Conservation (phyloP, 2,113 vertebrate species). For the Ctenomys sociabilis region DNA sequence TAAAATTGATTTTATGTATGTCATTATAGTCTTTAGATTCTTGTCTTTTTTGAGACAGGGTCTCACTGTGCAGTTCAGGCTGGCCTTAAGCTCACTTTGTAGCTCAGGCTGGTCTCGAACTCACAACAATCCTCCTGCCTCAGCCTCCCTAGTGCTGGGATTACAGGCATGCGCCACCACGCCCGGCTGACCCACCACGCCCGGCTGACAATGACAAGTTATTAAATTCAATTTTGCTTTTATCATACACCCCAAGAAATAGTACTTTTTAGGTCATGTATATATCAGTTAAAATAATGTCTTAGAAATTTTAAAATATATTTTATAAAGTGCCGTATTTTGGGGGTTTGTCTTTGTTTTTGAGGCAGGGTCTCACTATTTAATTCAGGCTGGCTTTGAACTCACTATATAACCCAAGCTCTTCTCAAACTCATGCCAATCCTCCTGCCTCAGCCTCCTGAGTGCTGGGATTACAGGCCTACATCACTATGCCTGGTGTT, state of each 20-base stretch:
- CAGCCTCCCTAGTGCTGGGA: too few relatives aligned
- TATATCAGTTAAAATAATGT: slow-evolving; percentile 41
- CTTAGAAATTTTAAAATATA: slow-evolving; percentile 18
- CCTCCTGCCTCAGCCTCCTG: neutral
- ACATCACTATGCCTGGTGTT: neutral
- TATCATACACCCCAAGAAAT: neutral
- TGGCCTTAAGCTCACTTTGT: too few relatives aligned
- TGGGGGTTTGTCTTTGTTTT: neutral
- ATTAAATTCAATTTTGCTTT: slow-evolving; percentile 10
- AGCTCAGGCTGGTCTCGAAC: too few relatives aligned
- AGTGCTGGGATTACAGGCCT: neutral
- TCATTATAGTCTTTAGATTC: neutral
- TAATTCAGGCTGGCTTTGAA: neutral
- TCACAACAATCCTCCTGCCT: too few relatives aligned
- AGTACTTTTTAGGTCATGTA: slow-evolving; percentile 20
- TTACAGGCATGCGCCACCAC: too few relatives aligned
- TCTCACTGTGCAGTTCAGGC: too few relatives aligned
- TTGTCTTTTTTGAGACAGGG: too few relatives aligned
- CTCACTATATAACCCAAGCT: neutral
- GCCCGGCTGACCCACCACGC: too few relatives aligned
- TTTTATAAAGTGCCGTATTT: slow-evolving; percentile 27
- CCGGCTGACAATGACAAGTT: too few relatives aligned
- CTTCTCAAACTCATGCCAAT: neutral
- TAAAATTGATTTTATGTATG: neutral
- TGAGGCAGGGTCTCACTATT: neutral